A percentile compares a stretch with the other conserved stretches of the same genome.
These are phyloP conservation scores for Siderastrea radians DNA, from an alignment of 92 coral and sea anemone genomes.

Conservation along the genomic window DNA sequence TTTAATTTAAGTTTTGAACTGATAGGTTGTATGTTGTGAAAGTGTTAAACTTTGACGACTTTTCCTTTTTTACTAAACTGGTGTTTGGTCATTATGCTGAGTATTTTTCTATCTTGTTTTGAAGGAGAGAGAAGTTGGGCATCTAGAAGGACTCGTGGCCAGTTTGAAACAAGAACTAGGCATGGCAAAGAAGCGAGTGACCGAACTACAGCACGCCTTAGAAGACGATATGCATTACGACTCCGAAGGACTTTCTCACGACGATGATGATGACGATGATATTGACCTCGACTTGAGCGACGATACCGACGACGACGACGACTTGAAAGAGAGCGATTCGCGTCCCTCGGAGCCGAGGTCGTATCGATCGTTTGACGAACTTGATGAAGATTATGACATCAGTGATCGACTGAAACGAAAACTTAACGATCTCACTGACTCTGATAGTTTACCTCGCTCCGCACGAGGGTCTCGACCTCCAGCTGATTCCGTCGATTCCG, in stretches of 20 bases:
- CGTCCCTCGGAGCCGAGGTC: constrained; percentile 95
- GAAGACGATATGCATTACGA: constrained; percentile 94
- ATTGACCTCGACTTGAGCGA: constrained; percentile 58
- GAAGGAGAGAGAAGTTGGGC: constrained; percentile 90
- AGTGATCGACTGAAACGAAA: constrained; percentile 62
- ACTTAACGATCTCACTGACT: constrained; percentile 65
- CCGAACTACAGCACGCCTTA: constrained; percentile 93
- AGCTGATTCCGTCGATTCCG: constrained; percentile 25
- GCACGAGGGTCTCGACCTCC: constrained; percentile 29
- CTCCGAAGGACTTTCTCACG: constrained; percentile 85
- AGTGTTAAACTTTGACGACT: too few species aligned
- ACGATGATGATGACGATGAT: constrained; percentile 77
- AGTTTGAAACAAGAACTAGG: constrained; percentile 88
- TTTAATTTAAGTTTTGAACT: too few species aligned
- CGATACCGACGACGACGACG: constrained; percentile 72
- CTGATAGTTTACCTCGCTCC: constrained; percentile 29
- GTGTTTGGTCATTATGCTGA: too few species aligned
- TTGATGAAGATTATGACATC: constrained; percentile 82
- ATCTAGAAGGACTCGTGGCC: constrained; percentile 84
- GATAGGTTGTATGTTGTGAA: too few species aligned
- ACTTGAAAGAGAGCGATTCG: constrained; percentile 68
- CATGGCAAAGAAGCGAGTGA: constrained; percentile 89
- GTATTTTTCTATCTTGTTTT: background rate
- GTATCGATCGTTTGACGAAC: constrained; percentile 93
- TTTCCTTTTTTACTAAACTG: too few species aligned